Conservation (phyloP, 2,888 invertebrate species). For the Sinotaia quadrata region DNA sequence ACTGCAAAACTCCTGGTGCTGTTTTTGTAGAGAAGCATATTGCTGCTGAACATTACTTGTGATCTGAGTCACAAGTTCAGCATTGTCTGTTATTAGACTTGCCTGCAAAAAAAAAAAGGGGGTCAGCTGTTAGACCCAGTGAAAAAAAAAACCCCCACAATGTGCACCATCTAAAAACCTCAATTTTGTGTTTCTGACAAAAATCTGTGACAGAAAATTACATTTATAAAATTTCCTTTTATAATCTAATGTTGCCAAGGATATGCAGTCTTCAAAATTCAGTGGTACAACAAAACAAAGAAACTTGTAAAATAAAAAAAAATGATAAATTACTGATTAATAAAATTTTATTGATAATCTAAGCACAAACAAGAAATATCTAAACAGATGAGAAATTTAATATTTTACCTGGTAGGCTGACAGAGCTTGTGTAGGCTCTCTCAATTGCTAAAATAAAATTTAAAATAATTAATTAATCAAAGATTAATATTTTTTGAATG, state of each 20-base stretch:
- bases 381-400: too few species aligned
- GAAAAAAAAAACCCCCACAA: too few species aligned
- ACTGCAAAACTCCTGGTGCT: constrained; percentile 94
- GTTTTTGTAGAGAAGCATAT: constrained; percentile 90
- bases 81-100: constrained; percentile 84
- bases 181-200: too few species aligned
- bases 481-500: too few species aligned
- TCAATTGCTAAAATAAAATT: constrained; percentile 76
- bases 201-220: too few species aligned
- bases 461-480: constrained; percentile 4
- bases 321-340: too few species aligned
- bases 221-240: too few species aligned
- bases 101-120: constrained; percentile 24
- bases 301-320: background rate
- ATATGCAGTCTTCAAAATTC: too few species aligned
- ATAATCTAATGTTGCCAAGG: too few species aligned
- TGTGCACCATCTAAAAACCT: too few species aligned
- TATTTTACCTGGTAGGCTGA: constrained; percentile 84
- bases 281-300: background rate
- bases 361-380: background rate
- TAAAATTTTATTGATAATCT: background rate
- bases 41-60: constrained; percentile 84
- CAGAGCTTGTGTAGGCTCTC: constrained; percentile 89
- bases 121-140: too few species aligned
- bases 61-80: constrained; percentile 83